Percentiles rank a stretch among this genome's conserved stretches.
These are phyloP conservation scores for Lissocephala sabroskyi DNA, from an alignment of 2,888 invertebrate species.

Conservation along the genomic window DNA sequence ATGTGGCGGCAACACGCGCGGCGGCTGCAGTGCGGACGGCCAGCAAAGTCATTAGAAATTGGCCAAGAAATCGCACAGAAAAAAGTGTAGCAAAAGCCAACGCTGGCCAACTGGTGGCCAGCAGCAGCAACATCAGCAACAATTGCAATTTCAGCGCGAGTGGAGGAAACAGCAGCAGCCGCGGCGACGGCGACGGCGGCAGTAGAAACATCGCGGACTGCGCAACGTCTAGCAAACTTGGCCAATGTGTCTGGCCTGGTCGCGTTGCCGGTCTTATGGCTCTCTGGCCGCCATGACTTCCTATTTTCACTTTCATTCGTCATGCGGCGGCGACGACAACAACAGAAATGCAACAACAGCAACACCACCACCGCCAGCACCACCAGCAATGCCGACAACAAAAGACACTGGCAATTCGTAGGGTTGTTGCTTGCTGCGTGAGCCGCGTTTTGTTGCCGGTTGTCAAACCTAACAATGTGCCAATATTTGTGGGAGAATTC, in stretches of 20 bases:
- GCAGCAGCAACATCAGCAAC: not conserved
- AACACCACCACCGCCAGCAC: constrained; percentile 35
- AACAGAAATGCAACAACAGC: constrained; percentile 18
- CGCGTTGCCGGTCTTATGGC: constrained; percentile 34
- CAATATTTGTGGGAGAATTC: constrained; percentile 52
- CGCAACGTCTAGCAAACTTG: constrained; percentile 47
- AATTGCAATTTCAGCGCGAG: constrained; percentile 8
- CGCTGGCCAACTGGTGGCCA: constrained; percentile 21
- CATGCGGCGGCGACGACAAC: constrained; percentile 35
- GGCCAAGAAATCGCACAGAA: constrained; percentile 50
- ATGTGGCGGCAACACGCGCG: not conserved
- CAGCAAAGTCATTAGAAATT: constrained; percentile 44
- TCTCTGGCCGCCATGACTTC: constrained; percentile 38
- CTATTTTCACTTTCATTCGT: constrained; percentile 66
- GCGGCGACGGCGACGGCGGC: constrained; percentile 5
- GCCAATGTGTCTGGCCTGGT: constrained; percentile 39
- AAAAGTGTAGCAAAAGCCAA: constrained; percentile 36
- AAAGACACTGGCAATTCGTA: constrained; percentile 21
- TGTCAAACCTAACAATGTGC: constrained; percentile 56
- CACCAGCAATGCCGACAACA: constrained; percentile 12
- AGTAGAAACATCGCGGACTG: constrained; percentile 31
- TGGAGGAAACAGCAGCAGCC: not conserved
- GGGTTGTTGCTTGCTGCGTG: not conserved
- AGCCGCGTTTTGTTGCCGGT: too few relatives aligned
- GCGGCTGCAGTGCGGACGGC: constrained; percentile 23